A percentile compares a stretch with the other conserved stretches of the same genome.
Evolutionary conservation across 1,140 invertebrate species (phyloP).

Genomic region (Chelonus insularis): DNA sequence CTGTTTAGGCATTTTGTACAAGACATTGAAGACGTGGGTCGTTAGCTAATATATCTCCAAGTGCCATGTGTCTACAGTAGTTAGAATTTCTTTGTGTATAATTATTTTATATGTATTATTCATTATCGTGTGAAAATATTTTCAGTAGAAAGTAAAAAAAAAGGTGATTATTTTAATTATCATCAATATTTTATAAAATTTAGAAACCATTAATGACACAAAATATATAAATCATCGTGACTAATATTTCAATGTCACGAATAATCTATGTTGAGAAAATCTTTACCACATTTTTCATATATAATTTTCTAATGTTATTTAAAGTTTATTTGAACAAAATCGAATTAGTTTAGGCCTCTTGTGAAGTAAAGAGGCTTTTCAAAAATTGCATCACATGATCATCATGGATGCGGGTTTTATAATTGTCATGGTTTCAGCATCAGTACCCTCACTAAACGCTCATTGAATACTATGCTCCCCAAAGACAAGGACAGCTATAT

Average conservation of each 20-base stretch:
- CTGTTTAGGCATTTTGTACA: slow-evolving; percentile 44
- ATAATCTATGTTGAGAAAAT: too few species aligned
- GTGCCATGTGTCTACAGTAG: too few species aligned
- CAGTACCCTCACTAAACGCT: slow-evolving; percentile 71
- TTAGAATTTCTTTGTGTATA: too few species aligned
- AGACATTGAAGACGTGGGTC: slow-evolving; percentile 32
- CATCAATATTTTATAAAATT: too few species aligned
- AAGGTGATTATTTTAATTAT: too few species aligned
- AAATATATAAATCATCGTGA: too few species aligned
- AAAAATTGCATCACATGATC: slow-evolving; percentile 69
- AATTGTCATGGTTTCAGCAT: slow-evolving; percentile 66
- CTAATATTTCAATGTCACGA: too few species aligned
- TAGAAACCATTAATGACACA: too few species aligned
- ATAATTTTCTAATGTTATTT: not conserved
- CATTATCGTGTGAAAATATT: too few species aligned
- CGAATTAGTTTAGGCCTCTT: slow-evolving; percentile 50
- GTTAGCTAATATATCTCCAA: slow-evolving; percentile 31
- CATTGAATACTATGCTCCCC: slow-evolving; percentile 72
- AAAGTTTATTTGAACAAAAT: not conserved
- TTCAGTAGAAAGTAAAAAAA: too few species aligned
- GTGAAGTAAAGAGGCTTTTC: slow-evolving; percentile 66
- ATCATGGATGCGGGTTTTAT: slow-evolving; percentile 61
- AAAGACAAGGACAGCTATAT: slow-evolving; percentile 64
- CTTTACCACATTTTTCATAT: not conserved
- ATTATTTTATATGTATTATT: too few species aligned